phyloP scores from a whole-genome alignment of 2,797 vertebrate species.

The Brachymystax lenok region DNA sequence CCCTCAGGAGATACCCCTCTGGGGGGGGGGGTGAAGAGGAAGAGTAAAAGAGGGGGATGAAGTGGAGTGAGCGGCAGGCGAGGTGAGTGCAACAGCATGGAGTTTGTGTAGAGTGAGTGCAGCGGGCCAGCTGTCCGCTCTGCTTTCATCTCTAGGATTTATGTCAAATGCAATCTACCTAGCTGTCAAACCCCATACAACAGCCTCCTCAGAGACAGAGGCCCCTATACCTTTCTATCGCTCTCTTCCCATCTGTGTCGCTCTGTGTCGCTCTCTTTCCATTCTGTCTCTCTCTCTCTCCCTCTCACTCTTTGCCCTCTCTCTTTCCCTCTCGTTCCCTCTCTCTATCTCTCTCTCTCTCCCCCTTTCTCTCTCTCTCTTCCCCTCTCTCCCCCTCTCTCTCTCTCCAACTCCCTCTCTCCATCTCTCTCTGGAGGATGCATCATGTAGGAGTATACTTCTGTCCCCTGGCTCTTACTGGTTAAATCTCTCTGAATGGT shows the following conservation, averaged over 20 bases:
- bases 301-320: background rate
- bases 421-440: background rate
- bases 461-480: constrained; percentile 45
- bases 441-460: background rate
- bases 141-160: constrained; percentile 76
- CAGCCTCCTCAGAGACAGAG: constrained; percentile 50
- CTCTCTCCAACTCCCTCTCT: too few relatives aligned
- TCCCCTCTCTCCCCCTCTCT: background rate
- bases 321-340: too few relatives aligned
- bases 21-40: constrained; percentile 5
- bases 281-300: background rate
- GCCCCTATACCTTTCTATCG: constrained; percentile 40
- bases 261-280: background rate
- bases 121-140: constrained; percentile 76
- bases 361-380: background rate
- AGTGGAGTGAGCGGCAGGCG: constrained; percentile 55
- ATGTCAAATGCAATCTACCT: constrained; percentile 73
- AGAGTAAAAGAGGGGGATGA: constrained; percentile 29
- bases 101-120: constrained; percentile 61
- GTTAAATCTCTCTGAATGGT: constrained; percentile 46
- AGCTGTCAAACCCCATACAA: constrained; percentile 62
- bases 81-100: constrained; percentile 77
- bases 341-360: background rate
- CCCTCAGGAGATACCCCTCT: background rate
- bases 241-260: background rate